A percentile compares a stretch with the other conserved stretches of the same genome.
Evolutionary conservation across 2,888 invertebrate species (phyloP).

Genomic region (Strigamia maritima): DNA sequence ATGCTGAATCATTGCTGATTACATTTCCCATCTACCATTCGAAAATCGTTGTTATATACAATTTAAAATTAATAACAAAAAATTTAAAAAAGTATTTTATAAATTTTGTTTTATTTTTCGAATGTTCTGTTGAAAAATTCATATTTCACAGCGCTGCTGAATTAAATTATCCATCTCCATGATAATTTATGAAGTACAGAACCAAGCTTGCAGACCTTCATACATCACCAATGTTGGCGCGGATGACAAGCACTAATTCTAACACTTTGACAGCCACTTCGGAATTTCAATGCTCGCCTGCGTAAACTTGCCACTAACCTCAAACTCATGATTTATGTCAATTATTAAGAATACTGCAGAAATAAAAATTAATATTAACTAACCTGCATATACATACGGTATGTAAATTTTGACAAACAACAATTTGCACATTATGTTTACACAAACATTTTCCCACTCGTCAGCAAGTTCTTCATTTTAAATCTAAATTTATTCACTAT

Average conservation of each 20-base stretch:
- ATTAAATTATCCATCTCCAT: slow-evolving; percentile 18
- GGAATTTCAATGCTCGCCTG: neutral
- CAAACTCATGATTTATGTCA: neutral
- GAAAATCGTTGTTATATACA: neutral
- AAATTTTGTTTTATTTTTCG: neutral
- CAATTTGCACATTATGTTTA: too few species aligned
- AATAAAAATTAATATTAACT: neutral
- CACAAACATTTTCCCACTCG: too few species aligned
- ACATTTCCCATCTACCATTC: neutral
- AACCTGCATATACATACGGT: neutral
- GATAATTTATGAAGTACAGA: slow-evolving; percentile 22
- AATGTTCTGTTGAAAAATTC: neutral
- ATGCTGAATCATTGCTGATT: slow-evolving; percentile 8
- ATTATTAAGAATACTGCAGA: neutral
- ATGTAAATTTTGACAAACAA: neutral
- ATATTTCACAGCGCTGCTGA: neutral
- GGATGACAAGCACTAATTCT: slow-evolving; percentile 32
- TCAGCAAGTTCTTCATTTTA: too few species aligned
- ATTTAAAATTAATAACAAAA: too few species aligned
- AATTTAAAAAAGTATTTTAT: neutral
- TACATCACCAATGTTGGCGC: neutral
- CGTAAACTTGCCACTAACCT: slow-evolving; percentile 4
- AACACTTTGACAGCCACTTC: slow-evolving; percentile 28
- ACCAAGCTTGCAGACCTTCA: slow-evolving; percentile 12
- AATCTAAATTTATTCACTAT: too few species aligned